phyloP scores from a whole-genome alignment of 2,113 vertebrate species.

The Spea bombifrons region DNA sequence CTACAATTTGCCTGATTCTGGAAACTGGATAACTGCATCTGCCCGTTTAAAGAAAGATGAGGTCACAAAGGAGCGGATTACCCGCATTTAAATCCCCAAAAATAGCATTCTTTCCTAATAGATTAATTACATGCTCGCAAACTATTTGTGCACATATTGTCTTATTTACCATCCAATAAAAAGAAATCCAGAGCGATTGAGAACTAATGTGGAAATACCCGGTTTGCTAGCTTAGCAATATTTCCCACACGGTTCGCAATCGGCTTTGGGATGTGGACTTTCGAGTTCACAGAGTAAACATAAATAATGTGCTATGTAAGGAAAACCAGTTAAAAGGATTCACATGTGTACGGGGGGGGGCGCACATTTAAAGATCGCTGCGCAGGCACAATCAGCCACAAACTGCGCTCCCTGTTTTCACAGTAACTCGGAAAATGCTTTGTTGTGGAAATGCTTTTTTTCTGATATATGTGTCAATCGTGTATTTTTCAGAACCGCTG shows the following conservation, averaged over 20 bases:
- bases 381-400: slow-evolving; percentile 28
- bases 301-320: slow-evolving; percentile 17
- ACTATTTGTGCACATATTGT: neutral
- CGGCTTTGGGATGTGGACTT: slow-evolving; percentile 33
- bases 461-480: slow-evolving; percentile 28
- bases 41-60: slow-evolving; percentile 53
- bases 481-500: slow-evolving; percentile 14
- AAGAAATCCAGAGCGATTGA: neutral
- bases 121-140: slow-evolving; percentile 52
- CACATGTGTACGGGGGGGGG: slow-evolving; percentile 21
- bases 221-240: slow-evolving; percentile 26
- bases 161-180: slow-evolving; percentile 3
- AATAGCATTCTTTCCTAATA: slow-evolving; percentile 52
- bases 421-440: slow-evolving; percentile 27
- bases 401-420: slow-evolving; percentile 29
- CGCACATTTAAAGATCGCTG: slow-evolving; percentile 30
- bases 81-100: slow-evolving; percentile 59
- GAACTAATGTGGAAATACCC: neutral
- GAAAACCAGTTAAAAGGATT: slow-evolving; percentile 42
- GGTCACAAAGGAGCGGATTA: slow-evolving; percentile 54
- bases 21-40: slow-evolving; percentile 59
- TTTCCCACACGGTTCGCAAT: slow-evolving; percentile 22
- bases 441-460: slow-evolving; percentile 30
- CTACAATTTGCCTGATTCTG: slow-evolving; percentile 58
- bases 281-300: slow-evolving; percentile 43